Conservation (phyloP, 2,797 vertebrate species). For the Cyclura pinguis region DNA sequence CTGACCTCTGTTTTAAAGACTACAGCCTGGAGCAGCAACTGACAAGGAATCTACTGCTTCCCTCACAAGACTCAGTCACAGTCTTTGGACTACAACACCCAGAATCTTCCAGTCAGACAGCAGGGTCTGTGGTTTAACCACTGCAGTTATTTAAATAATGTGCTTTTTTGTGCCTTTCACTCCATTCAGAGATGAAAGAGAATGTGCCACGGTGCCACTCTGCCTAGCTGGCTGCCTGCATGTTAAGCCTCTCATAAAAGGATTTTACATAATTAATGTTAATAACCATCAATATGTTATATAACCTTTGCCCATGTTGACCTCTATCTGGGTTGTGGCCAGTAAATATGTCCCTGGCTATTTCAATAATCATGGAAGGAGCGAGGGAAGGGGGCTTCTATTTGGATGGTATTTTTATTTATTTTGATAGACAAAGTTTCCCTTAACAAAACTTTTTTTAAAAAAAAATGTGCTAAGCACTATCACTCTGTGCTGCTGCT, state of each 20-base stretch:
- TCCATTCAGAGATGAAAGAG: not conserved
- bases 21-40: too few species aligned
- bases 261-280: slow-evolving; percentile 4
- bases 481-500: not conserved
- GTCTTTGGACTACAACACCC: too few species aligned
- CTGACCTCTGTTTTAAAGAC: too few species aligned
- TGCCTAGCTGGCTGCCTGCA: too few species aligned
- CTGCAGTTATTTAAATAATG: too few species aligned
- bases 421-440: not conserved
- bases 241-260: not conserved
- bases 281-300: not conserved
- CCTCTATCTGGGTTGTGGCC: not conserved
- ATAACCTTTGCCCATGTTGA: not conserved
- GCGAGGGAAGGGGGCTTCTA: not conserved
- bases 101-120: too few species aligned
- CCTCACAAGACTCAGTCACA: too few species aligned
- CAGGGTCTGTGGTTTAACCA: too few species aligned
- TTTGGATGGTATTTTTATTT: not conserved
- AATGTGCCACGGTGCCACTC: not conserved
- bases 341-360: too few species aligned
- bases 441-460: not conserved
- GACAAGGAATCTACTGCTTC: too few species aligned
- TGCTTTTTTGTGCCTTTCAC: not conserved
- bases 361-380: not conserved
- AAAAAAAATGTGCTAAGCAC: not conserved